Base-by-base conservation (phyloP, 2,797 vertebrate species). In the Benthosema pterotum region DNA sequence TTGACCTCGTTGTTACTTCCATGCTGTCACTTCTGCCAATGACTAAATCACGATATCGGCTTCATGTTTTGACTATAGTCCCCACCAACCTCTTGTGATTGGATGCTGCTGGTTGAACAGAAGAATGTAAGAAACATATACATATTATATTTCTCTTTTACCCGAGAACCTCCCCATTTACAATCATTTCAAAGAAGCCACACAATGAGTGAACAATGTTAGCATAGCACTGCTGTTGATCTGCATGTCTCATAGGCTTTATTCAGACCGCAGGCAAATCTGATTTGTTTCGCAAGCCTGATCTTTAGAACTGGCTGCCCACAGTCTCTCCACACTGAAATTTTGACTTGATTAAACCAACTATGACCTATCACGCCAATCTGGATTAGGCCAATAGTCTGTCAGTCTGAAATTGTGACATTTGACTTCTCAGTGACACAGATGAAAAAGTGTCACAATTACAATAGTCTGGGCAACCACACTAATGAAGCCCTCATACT, bases 61-160 rank as follows among this genome's bases (percentile, higher is more conserved):
- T 88, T 88, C 80, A 62, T 88, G 71, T 88, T 86, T 78, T 89
- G 72, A 89, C 87, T 89, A 69, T 88, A 88, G 86, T 87, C 87
- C 75, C 77, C 87, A 80, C 82, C 87, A 84, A 83, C 84, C 60
- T 80, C 84, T 86, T 90, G 87, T 0, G 84, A 91, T 87, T 90
- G 88, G 90, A 88, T 90, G 85, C 80, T 90, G 74, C 88, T 88
- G 84, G 84, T 88, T 90, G 83, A 90, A 86, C 89, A 88, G 72
- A 91, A 88, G 68, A 87, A 89, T 90, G 88, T 91, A 88, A 90
- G 88, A 49, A 49, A 88, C n/a, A n/a, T n/a, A n/a, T n/a, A 83
- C 65, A 17, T 28, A 19, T 55, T 42, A 57, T 54, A 55, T 65
- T 60, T 50, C 13, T 56, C 49, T 25, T 12, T 16, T 84, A 9